Base-by-base conservation (phyloP, 2,888 invertebrate genomes). In the Nomada goodeniana region DNA sequence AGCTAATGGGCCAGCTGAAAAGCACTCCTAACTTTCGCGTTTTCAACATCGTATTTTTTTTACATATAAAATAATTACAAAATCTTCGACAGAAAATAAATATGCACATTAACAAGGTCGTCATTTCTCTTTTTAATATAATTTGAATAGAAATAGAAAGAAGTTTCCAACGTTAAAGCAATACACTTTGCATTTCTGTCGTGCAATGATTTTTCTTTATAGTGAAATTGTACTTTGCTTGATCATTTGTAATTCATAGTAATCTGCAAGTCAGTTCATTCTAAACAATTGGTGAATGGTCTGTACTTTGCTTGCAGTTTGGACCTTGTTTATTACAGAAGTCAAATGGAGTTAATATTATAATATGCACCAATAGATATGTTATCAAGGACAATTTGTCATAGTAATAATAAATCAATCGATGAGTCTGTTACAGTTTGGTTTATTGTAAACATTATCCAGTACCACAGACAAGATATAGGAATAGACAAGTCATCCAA, bases 1-100 rank as follows among this genome's bases (percentile, higher is more conserved):
- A 92, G 92, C 92, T 92, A 92, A 90, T 89, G 90, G 90, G 89
- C 88, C 91, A 76, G 13, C 13, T 52, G 42, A 0, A 0, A 10
- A 0, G 36, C 11, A 2, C 0, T 20, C 3, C 0, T 52, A 11
- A 20, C 36, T 20, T 29, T 0, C 9, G 0, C 0, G 2, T 2
- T 13, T 2, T 7, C 26, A 2, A 9, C 0, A 15, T 7, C 15
- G 13, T 2, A 1, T 11, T 18, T 7, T 1, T 29, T 50, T 10
- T 15, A 42, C 23, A 23, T 55, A n/a, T 18, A 52, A 9, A 20
- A n/a, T 53, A 20, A 20, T 53, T 13, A 3, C 44, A 23, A 18
- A 50, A 20, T 36, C 9, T 20, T 15, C 10, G 4, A 9, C 20
- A 20, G 9, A 10, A 7, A 20, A 53, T 20, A 2, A 18, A 26